Base-by-base conservation (phyloP, 2,888 invertebrate species). In the Glyphotaelius pellucidus region DNA sequence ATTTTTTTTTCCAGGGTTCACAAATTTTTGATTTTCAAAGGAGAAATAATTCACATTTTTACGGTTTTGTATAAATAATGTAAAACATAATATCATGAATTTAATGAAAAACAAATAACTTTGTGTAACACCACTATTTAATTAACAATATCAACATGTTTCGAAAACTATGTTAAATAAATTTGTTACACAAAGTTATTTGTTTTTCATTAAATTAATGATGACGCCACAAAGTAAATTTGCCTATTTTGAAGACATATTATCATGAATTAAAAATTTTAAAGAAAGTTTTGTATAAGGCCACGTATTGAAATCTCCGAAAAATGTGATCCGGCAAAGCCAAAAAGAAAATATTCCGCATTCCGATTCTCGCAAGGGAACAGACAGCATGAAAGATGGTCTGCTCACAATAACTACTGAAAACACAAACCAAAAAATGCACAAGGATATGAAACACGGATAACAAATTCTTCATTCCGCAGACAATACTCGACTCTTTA, bases 251-350 rank as follows among this genome's bases (percentile, higher is more conserved):
- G n/a, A n/a, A 67, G n/a, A 67, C 7, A 67, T n/a, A n/a, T n/a
- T 7, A 1, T 67, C 25, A 15, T 81, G 12, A 15, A 67, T 9
- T 30, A 81, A 81, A 81, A 15, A 84, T 35, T 84, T 9, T 38
- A 67, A 19, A 67, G 30, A 42, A 89, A 91, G 91, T 91, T 91
- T 91, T 89, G 30, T 83, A 67, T 42, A 89, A 31, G 31, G 80
- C 91, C 88, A 80, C 38, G 91, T 91, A 91, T 91, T 91, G 38
- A 88, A 88, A 67, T 91, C 91, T 91, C 91, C 87, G 15, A 81
- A 81, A n/a, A 81, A 81, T 81, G 67, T 67, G 67, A 67, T 25
- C 67, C 67, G 9, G 25, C 67, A 81, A 81, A 81, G 30, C 32
- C 14, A 32, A 19, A 81, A 81, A 32, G 81, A 31, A 81, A 81